Evolutionary conservation across 2,888 invertebrate genomes (phyloP).

Genomic region (Macrosoma leucophasiata): DNA sequence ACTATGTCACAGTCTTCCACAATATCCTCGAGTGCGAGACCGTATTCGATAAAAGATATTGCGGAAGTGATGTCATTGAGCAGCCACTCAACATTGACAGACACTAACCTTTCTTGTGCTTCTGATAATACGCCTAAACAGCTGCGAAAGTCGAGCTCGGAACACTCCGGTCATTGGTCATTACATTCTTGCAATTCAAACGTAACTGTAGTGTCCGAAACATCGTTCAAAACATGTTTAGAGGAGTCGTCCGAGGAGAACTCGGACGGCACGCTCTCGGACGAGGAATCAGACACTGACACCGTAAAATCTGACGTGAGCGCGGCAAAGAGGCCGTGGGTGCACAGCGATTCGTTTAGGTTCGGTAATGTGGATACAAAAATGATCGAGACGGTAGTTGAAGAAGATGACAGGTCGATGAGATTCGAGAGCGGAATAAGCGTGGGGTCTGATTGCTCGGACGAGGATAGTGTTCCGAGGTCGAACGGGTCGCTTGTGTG

Average conservation of each 20-base stretch:
- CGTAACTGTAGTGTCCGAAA: slow-evolving; percentile 55
- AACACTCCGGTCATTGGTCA: slow-evolving; percentile 66
- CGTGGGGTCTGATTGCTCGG: slow-evolving; percentile 55
- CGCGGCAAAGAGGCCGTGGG: slow-evolving; percentile 61
- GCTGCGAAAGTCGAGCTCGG: slow-evolving; percentile 61
- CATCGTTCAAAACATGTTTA: slow-evolving; percentile 58
- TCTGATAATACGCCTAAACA: slow-evolving; percentile 52
- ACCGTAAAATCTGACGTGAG: slow-evolving; percentile 62
- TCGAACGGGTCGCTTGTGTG: slow-evolving; percentile 50
- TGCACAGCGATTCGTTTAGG: slow-evolving; percentile 63
- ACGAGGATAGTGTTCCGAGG: slow-evolving; percentile 64
- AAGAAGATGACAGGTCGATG: slow-evolving; percentile 35
- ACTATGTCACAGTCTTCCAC: slow-evolving; percentile 53
- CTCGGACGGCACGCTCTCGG: slow-evolving; percentile 59
- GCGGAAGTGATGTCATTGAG: slow-evolving; percentile 59
- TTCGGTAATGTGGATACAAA: slow-evolving; percentile 44
- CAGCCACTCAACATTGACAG: slow-evolving; percentile 47
- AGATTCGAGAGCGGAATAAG: slow-evolving; percentile 63
- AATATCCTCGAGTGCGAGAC: slow-evolving; percentile 41
- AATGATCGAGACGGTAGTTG: slow-evolving; percentile 40
- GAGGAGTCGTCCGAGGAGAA: slow-evolving; percentile 61
- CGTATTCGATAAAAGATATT: slow-evolving; percentile 64
- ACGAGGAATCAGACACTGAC: slow-evolving; percentile 61
- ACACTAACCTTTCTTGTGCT: slow-evolving; percentile 51
- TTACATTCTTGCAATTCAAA: slow-evolving; percentile 63